Evolutionary conservation across 1,140 invertebrate species (phyloP), one percentile per base, ranked within the genome.

Genomic region (Drosophila ananassae): DNA sequence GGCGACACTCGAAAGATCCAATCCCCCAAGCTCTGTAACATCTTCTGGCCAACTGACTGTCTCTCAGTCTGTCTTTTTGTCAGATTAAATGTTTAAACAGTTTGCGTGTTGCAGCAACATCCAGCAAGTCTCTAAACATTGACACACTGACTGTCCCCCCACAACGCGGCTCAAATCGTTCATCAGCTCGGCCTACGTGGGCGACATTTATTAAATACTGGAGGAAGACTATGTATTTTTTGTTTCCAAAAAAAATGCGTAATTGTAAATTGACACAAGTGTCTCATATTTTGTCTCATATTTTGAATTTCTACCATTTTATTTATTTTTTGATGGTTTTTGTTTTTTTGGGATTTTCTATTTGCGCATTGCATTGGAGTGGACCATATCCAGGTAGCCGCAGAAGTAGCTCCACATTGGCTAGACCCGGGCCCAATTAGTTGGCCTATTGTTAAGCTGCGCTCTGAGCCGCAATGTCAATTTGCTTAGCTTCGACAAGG

Each of bases 41-140:
- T 85, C 81, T 85, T 85, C 83, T 37, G 71, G 52, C 41, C 17
- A 37, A 37, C 12, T 32, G 30, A 32, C 30, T 32, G 30, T 8
- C 30, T 32, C 6, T 37, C 12, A 2, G 34, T 17, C 41, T 44
- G 41, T 21, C 41, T n/a, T n/a, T 21, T 71, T 50, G 59, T 66
- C 73, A 85, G 82, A 87, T 87, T 87, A 87, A 87, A 87, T 87
- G 82, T 87, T 87, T 89, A 34, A 77, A 87, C 82, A 87, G 82
- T 87, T 87, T 85, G 81, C 71, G 57, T 75, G 77, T 67, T 79
- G 75, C 80, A 66, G 79, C 79, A 82, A 82, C 79, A 74, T 79
- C 75, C 71, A 17, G 17, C 17, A 37, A 62, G 77, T 83, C 47
- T 50, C 71, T 77, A 83, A 84, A 83, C 80, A 83, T 77, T 84